A percentile compares a stretch with the other conserved stretches of the same genome.
These are phyloP conservation scores for Butorides virescens DNA, from an alignment of 2,113 vertebrate genomes.

Conservation along the genomic window DNA sequence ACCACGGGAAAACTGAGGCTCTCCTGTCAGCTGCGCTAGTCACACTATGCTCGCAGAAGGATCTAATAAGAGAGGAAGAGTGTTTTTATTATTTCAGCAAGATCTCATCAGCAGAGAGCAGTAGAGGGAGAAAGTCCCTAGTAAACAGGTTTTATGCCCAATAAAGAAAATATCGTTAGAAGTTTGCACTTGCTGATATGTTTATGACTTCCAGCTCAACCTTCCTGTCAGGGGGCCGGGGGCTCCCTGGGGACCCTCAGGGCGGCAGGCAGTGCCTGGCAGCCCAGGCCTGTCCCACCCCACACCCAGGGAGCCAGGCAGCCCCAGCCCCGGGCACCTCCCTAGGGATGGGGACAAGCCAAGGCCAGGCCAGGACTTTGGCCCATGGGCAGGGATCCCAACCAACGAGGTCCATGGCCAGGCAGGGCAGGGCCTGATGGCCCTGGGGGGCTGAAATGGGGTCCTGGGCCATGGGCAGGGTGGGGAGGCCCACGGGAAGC, in stretches of 20 bases:
- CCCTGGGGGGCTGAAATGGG: rapidly evolving
- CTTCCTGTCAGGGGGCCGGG: rapidly evolving
- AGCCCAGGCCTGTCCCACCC: neutral
- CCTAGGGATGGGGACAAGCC: neutral
- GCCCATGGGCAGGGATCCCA: neutral
- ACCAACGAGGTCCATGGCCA: neutral
- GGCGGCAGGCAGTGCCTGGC: neutral
- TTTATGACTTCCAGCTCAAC: neutral
- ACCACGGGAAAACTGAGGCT: neutral
- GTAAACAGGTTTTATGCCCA: neutral
- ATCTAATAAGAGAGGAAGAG: neutral
- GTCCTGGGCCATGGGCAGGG: neutral
- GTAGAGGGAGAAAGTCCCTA: neutral
- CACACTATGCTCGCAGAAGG: neutral
- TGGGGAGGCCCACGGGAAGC: neutral
- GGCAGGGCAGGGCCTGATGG: neutral
- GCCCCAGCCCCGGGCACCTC: neutral
- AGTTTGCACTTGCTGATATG: neutral
- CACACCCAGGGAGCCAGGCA: rapidly evolving
- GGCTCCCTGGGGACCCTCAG: rapidly evolving
- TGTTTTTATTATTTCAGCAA: neutral
- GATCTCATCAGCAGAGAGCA: neutral
- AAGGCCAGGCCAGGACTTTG: neutral
- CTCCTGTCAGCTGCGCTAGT: neutral
- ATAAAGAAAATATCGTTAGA: neutral